phyloP scores from a whole-genome alignment of 2,888 invertebrate genomes.

The Orthosia incerta region DNA sequence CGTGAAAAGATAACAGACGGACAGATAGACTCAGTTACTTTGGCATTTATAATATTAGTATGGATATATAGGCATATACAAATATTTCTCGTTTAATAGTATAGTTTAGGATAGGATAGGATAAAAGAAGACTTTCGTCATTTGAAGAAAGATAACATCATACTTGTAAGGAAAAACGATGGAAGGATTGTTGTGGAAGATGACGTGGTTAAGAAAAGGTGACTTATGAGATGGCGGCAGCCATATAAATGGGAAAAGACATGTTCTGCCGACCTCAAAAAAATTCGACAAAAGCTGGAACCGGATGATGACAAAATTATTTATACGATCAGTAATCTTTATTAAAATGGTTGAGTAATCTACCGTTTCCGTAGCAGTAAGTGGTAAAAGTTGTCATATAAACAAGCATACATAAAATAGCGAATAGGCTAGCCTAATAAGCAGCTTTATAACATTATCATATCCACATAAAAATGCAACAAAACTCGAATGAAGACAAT shows the following conservation, averaged over 20 bases:
- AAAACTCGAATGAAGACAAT: constrained; percentile 46
- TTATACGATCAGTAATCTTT: not conserved
- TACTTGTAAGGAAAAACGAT: not conserved
- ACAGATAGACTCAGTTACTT: no score
- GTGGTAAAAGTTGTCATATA: not conserved
- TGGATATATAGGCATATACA: no score
- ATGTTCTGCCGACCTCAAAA: not conserved
- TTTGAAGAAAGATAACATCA: not conserved
- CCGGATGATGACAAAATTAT: not conserved
- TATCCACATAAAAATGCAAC: constrained; percentile 42
- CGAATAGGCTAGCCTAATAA: constrained; percentile 33
- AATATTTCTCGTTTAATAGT: no score
- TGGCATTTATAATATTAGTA: no score
- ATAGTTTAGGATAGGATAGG: no score
- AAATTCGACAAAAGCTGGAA: not conserved
- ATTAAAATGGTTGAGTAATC: no score
- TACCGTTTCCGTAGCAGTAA: not conserved
- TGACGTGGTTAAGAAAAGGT: not conserved
- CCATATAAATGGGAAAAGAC: not conserved
- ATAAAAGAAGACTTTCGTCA: not conserved
- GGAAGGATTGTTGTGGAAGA: not conserved
- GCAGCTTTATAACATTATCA: constrained; percentile 38
- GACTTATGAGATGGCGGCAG: not conserved
- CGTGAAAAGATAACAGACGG: no score
- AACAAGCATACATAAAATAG: constrained; percentile 16